A percentile compares a stretch with the other conserved stretches of the same genome.
phyloP scores from a whole-genome alignment of 2,888 invertebrate species.

The Syritta pipiens region DNA sequence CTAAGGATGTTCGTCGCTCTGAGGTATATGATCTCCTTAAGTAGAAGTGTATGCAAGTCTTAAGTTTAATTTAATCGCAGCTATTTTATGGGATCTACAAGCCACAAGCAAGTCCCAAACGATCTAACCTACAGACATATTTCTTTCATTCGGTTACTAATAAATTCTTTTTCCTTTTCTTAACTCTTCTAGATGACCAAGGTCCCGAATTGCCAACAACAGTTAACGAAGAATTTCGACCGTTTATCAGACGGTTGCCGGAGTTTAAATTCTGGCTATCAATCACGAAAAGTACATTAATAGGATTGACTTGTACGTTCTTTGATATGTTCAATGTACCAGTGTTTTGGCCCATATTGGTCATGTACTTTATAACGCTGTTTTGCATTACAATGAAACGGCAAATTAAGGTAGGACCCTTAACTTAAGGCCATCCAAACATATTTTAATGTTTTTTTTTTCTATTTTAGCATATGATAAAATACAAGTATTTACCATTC shows the following conservation, averaged over 20 bases:
- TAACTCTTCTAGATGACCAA: constrained; percentile 73
- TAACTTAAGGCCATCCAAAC: background rate
- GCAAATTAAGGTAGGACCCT: constrained; percentile 94
- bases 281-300: constrained; percentile 94
- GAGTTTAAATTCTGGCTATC: constrained; percentile 99
- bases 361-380: constrained; percentile 99
- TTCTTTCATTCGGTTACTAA: background rate
- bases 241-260: constrained; percentile 96
- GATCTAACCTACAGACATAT: too few species aligned
- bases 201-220: constrained; percentile 97
- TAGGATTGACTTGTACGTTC: constrained; percentile 95
- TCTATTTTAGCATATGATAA: constrained; percentile 97
- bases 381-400: constrained; percentile 99
- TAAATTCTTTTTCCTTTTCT: background rate
- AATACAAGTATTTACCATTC: constrained; percentile 99
- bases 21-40: too few species aligned
- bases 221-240: constrained; percentile 98
- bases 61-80: too few species aligned
- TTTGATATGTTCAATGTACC: constrained; percentile 99
- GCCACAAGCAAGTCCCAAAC: too few species aligned
- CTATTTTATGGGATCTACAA: too few species aligned
- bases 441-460: background rate
- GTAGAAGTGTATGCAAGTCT: too few species aligned
- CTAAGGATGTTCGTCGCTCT: too few species aligned
- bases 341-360: constrained; percentile 99